Evolutionary conservation across 2,113 vertebrate species (phyloP).

Genomic region (Lanius collurio): DNA sequence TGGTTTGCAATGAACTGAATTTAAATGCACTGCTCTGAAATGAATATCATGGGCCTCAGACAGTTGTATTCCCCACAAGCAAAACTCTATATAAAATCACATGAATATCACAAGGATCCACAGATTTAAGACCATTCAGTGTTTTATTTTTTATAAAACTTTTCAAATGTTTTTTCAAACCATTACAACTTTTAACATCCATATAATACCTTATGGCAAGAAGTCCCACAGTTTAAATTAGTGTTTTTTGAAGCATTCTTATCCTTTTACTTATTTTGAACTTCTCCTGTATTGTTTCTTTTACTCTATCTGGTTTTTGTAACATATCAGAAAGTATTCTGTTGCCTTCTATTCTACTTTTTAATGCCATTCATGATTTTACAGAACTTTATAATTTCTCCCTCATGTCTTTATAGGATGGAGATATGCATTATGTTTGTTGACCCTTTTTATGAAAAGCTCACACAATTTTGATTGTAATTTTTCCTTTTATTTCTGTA

Average conservation of each 20-base stretch:
- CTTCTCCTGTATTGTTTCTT: background rate
- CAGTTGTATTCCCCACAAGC: background rate
- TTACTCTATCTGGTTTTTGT: background rate
- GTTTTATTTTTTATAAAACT: background rate
- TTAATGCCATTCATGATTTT: background rate
- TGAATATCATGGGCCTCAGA: background rate
- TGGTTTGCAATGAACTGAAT: background rate
- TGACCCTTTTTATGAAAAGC: background rate
- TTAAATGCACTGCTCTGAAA: background rate
- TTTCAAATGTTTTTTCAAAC: background rate
- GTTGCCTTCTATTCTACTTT: background rate
- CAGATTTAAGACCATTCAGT: background rate
- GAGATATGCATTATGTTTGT: background rate
- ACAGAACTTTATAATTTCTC: background rate
- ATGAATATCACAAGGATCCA: background rate
- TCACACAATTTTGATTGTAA: background rate
- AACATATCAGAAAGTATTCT: background rate
- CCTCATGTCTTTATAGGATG: background rate
- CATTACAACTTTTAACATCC: background rate
- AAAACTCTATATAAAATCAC: background rate
- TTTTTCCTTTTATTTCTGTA: background rate
- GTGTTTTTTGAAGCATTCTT: background rate
- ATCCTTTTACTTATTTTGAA: background rate
- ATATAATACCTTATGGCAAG: background rate
- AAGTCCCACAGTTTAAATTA: background rate